Evolutionary conservation across 2,113 vertebrate genomes (phyloP), one percentile per base, ranked within the genome.

Genomic region (Thomomys bottae): DNA sequence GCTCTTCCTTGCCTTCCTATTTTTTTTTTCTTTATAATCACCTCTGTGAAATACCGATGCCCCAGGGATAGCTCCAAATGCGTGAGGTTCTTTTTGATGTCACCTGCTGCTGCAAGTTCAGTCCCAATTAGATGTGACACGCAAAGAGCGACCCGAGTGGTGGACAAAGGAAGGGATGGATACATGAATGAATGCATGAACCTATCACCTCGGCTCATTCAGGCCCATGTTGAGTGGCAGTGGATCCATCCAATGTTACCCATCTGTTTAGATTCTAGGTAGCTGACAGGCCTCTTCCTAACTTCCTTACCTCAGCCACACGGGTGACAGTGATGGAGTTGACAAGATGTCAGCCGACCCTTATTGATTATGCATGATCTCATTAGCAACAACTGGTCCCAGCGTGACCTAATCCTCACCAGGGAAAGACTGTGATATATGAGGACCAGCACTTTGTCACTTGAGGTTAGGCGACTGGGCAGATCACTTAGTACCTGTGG

Each of bases 331-430:
- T 95, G 95, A 94, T 90, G 57, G 88, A 95, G 90, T 66, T 94
- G 93, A 94, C 92, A 93, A 92, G 94, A 67, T 92, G 88, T 93
- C 92, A 95, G 72, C 49, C 0, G 17, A 92, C 76, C 88, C 94
- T 94, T 94, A 94, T 95, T 93, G 93, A 93, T 96, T 96, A 96
- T 96, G 90, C 77, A 94, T 96, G 92, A 96, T 96, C 96, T 96
- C 92, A 97, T 96, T 95, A 96, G 94, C 88, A 95, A 96, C 93
- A 89, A 84, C 45, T 40, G 1, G 1, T 73, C 78, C 94, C 90
- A 89, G 59, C 0, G 8, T 95, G 93, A 92, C 94, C 94, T 95
- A 95, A 94, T 90, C 90, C 54, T 94, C 72, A 15, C 76, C 80
- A 34, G 66, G 67, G 76, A 94, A 92, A 92, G 90, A 40, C 88